A percentile compares a stretch with the other conserved stretches of the same genome.
phyloP scores from a whole-genome alignment of 2,113 vertebrate species.

The Panthera tigris region DNA sequence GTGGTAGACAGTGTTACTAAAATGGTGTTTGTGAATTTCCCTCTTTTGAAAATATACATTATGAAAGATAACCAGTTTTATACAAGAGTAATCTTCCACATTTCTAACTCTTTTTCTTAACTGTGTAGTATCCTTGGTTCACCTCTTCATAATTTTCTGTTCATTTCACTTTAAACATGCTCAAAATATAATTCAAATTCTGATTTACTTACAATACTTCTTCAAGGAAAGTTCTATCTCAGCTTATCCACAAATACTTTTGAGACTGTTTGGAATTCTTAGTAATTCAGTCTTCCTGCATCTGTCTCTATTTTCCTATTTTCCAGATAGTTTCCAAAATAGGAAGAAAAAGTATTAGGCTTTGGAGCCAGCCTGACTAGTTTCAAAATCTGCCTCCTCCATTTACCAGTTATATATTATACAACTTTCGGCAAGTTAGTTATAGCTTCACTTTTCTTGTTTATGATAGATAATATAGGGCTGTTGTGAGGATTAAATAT shows the following conservation, averaged over 20 bases:
- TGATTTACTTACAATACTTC: not conserved
- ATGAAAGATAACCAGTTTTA: slow-evolving; percentile 32
- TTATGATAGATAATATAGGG: not conserved
- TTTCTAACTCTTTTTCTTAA: not conserved
- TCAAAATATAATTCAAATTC: slow-evolving; percentile 27
- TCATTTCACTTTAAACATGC: slow-evolving; percentile 43
- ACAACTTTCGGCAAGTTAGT: slow-evolving; percentile 35
- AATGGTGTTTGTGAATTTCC: not conserved
- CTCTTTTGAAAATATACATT: slow-evolving; percentile 37
- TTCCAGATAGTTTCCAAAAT: slow-evolving; percentile 40
- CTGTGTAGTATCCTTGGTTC: not conserved
- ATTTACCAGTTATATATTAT: not conserved
- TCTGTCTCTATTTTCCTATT: not conserved
- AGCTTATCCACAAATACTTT: not conserved
- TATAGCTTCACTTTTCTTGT: not conserved
- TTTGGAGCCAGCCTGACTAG: not conserved
- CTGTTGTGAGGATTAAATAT: not conserved
- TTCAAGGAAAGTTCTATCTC: slow-evolving; percentile 33
- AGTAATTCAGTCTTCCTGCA: not conserved
- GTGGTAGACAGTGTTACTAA: not conserved
- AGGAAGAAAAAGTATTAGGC: not conserved
- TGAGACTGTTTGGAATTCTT: not conserved
- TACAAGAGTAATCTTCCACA: not conserved
- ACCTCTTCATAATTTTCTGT: slow-evolving; percentile 28
- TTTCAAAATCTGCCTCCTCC: slow-evolving; percentile 8